Evolutionary conservation across 2,888 invertebrate genomes (phyloP), one percentile per base, ranked within the genome.

Genomic region (Caenorhabditis zanzibari): DNA sequence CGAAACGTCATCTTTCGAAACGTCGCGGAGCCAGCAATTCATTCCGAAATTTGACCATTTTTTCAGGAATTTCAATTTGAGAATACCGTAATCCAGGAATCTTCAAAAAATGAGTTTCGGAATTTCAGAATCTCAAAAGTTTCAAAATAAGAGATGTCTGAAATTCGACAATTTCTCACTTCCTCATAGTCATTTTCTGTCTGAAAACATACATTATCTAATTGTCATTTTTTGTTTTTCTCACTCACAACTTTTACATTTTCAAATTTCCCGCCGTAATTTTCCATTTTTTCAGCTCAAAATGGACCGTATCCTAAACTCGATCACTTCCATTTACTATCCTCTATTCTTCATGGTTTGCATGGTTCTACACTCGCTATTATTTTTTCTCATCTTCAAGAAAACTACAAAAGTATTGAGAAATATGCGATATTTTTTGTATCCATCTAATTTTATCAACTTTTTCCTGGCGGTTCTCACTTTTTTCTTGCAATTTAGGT

Each of bases 401-500:
- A 59, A 54, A 61, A 76, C 76, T 12, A 26, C 68, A 0, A 68
- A 76, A 61, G 38, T 69, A 1, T 19, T 76, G 19, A 7, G 52
- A 6, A 61, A 32, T 0, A 68, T 76, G 69, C 41, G 68, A 5
- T 76, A 47, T 35, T 76, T 76, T 61, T 52, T 76, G 61, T 76
- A 76, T 59, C 76, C 76, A 0, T 76, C 66, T 0, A 75, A 59
- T 58, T 19, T 47, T 3, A 38, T 47, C 3, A 75, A 75, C 19
- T 32, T 58, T 19, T 22, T 58, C 16, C n/a, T 75, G 38, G 47
- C 66, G 1, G 2, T 49, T 32, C 19, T 68, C 19, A 56, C 59
- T 10, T 68, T 75, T 24, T 76, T 76, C 19, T 12, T 69, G 28
- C 76, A 76, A 14, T 49, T 61, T 28, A 26, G 76, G 76, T 69